These are phyloP conservation scores for Heliangelus exortis DNA, from an alignment of 2,797 vertebrate genomes.

Conservation along the genomic window DNA sequence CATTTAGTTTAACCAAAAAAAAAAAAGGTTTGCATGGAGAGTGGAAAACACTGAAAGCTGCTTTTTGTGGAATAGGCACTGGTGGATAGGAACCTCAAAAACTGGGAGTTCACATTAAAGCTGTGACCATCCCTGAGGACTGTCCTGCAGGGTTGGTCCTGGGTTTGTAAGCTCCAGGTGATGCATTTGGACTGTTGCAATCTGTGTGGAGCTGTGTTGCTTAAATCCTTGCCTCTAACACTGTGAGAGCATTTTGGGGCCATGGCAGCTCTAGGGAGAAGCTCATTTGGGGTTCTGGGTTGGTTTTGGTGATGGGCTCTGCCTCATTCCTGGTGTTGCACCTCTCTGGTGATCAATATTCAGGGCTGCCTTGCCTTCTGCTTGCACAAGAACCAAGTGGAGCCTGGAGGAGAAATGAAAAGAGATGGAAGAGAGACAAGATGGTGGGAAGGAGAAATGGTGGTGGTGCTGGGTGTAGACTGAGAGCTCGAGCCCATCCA, in stretches of 20 bases:
- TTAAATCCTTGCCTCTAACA: background rate
- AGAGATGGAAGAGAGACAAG: background rate
- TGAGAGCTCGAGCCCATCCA: background rate
- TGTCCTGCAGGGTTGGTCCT: background rate
- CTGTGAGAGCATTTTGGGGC: background rate
- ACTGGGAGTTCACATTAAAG: background rate
- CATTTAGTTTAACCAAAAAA: too few relatives aligned
- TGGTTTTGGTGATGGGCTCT: background rate
- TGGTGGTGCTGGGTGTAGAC: background rate
- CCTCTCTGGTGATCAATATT: background rate
- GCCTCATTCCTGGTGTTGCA: background rate
- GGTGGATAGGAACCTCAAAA: background rate
- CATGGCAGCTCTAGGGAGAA: background rate
- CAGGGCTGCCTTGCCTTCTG: background rate
- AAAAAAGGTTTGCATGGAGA: background rate
- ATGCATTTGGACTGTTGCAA: background rate
- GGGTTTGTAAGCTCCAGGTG: background rate
- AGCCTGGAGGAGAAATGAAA: background rate
- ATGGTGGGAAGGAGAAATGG: background rate
- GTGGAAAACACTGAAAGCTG: background rate
- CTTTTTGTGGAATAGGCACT: background rate
- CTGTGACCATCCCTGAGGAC: background rate
- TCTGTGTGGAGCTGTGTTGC: background rate
- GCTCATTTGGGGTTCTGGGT: background rate
- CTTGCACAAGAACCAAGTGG: background rate